Evolutionary conservation across 23 tunicate species (phyloP).

Genomic region (Botrylloides violaceus): DNA sequence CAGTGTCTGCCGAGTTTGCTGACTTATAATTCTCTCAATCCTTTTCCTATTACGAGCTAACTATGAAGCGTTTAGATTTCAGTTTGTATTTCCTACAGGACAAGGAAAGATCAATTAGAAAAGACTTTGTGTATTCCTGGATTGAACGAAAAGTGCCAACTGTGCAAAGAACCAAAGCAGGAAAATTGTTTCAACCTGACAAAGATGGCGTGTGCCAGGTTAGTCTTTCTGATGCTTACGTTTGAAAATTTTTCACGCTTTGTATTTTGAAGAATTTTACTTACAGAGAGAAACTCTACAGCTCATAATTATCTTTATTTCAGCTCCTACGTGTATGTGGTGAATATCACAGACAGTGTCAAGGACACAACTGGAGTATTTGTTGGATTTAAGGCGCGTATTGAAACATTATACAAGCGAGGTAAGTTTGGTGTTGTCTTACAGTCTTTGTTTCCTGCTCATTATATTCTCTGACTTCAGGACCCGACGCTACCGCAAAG

Average conservation of each 20-base stretch:
- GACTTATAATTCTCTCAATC: too few relatives aligned
- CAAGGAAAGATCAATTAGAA: conserved; percentile 1
- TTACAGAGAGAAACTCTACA: neutral
- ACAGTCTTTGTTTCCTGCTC: neutral
- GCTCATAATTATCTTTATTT: neutral
- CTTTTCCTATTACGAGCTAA: too few relatives aligned
- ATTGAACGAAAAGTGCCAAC: conserved; percentile 3
- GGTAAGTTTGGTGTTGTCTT: neutral
- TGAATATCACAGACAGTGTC: neutral
- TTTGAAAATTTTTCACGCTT: too few relatives aligned
- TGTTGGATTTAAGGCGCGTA: neutral
- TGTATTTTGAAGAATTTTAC: too few relatives aligned
- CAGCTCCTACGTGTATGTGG: neutral
- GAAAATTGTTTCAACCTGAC: conserved; percentile 6
- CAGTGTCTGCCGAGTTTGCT: too few relatives aligned
- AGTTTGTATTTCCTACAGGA: neutral
- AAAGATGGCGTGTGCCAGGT: conserved; percentile 14
- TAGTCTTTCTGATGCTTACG: neutral
- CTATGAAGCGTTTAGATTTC: too few relatives aligned
- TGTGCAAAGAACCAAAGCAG: neutral
- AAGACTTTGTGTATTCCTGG: conserved; percentile 11
- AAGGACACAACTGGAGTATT: neutral
- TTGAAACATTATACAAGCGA: neutral
- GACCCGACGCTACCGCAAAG: neutral
- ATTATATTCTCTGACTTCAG: neutral